Conservation (phyloP, 2,888 invertebrate species). For the Acronicta aceris region DNA sequence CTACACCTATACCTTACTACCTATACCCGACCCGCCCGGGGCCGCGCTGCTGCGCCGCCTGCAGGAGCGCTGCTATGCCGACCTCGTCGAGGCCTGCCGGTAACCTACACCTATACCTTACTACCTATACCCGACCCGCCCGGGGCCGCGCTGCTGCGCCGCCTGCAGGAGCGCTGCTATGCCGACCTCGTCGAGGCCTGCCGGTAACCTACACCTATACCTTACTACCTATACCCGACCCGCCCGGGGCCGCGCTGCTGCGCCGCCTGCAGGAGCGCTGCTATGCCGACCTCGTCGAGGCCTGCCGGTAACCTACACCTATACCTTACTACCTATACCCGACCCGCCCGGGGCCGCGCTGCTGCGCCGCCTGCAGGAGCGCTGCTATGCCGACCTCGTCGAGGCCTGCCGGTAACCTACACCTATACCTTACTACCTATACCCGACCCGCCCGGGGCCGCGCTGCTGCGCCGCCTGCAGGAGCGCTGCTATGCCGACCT, state of each 20-base stretch:
- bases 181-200: conserved; percentile 91
- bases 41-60: conserved; percentile 79
- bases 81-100: conserved; percentile 91
- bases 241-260: conserved; percentile 73
- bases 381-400: conserved; percentile 91
- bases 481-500: conserved; percentile 91
- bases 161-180: conserved; percentile 90
- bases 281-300: conserved; percentile 91
- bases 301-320: conserved; percentile 82
- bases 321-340: conserved; percentile 6
- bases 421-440: no score
- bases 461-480: conserved; percentile 83
- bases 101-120: conserved; percentile 33
- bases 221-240: conserved; percentile 43
- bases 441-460: conserved; percentile 66
- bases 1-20: no score
- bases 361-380: conserved; percentile 86
- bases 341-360: conserved; percentile 71
- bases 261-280: conserved; percentile 89
- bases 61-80: conserved; percentile 91
- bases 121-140: conserved; percentile 58
- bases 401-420: conserved; percentile 89
- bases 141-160: conserved; percentile 73
- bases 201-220: conserved; percentile 67
- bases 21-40: conserved; percentile 63